phyloP scores from a whole-genome alignment of 1,140 invertebrate species.

The Heterodera carotae region DNA sequence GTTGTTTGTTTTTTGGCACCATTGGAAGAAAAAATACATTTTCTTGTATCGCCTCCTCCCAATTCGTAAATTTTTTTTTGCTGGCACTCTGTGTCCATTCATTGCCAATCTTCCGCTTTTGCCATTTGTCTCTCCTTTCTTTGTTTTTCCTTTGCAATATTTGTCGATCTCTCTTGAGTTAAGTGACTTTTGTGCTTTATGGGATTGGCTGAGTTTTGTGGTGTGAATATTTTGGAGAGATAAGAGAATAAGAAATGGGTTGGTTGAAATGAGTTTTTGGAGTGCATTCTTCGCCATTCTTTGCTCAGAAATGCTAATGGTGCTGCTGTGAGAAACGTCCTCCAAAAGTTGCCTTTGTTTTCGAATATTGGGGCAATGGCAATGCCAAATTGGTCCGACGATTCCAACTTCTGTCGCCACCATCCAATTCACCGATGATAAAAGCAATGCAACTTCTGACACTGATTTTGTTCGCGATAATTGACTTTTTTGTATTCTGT shows the following conservation, averaged over 20 bases:
- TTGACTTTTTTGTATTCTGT: no score
- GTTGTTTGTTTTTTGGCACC: no score
- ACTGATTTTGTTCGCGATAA: no score
- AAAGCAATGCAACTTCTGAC: no score
- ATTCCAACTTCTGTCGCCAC: no score
- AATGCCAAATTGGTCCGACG: not conserved
- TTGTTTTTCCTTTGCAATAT: conserved; percentile 4
- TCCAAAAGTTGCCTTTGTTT: conserved; percentile 1
- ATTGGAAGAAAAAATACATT: no score
- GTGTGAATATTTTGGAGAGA: conserved; percentile 16
- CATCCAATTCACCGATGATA: no score
- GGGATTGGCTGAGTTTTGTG: not conserved
- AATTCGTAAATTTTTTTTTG: no score
- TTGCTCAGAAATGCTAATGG: not conserved
- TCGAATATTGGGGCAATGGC: not conserved
- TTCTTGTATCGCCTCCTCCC: no score
- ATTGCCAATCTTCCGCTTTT: not conserved
- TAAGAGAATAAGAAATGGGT: not conserved
- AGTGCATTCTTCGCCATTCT: conserved; percentile 7
- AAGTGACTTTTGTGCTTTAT: not conserved
- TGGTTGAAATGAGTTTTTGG: conserved; percentile 11
- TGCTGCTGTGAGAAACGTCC: not conserved
- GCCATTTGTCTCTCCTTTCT: not conserved
- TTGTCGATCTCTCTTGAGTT: not conserved
- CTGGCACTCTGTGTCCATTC: not conserved